Conservation (phyloP, 2,888 invertebrate species). For the Lasioglossum pauxillum region DNA sequence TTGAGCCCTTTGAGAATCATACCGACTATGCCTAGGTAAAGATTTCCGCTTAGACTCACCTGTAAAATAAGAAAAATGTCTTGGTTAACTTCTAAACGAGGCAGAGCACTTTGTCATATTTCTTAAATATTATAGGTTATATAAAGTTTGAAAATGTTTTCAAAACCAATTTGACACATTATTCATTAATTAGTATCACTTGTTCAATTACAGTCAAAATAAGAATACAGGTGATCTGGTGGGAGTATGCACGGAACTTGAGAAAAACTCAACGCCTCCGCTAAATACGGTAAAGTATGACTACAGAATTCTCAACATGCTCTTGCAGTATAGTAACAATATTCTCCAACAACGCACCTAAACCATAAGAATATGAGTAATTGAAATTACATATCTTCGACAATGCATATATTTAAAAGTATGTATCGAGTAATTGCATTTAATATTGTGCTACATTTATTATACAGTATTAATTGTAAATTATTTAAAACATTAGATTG, state of each 20-base stretch:
- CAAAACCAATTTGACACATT: too few species aligned
- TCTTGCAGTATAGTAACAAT: too few species aligned
- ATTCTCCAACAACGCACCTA: too few species aligned
- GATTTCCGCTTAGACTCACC: constrained; percentile 79
- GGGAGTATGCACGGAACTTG: constrained; percentile 24
- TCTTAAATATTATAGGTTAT: not conserved
- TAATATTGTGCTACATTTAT: not conserved
- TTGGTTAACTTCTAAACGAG: not conserved
- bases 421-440: not conserved
- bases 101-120: not conserved
- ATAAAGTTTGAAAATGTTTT: too few species aligned
- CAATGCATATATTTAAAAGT: not conserved
- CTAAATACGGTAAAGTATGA: constrained; percentile 39
- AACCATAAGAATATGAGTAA: too few species aligned
- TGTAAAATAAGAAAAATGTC: constrained; percentile 69
- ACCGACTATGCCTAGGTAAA: constrained; percentile 65
- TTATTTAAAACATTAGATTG: not conserved
- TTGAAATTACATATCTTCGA: not conserved
- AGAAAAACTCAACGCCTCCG: not conserved
- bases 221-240: not conserved
- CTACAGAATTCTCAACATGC: not conserved
- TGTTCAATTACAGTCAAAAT: constrained; percentile 34
- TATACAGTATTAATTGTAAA: not conserved
- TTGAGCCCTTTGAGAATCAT: constrained; percentile 38
- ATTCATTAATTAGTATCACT: not conserved